phyloP scores from a whole-genome alignment of 2,113 vertebrate species.

The Pimephales promelas region DNA sequence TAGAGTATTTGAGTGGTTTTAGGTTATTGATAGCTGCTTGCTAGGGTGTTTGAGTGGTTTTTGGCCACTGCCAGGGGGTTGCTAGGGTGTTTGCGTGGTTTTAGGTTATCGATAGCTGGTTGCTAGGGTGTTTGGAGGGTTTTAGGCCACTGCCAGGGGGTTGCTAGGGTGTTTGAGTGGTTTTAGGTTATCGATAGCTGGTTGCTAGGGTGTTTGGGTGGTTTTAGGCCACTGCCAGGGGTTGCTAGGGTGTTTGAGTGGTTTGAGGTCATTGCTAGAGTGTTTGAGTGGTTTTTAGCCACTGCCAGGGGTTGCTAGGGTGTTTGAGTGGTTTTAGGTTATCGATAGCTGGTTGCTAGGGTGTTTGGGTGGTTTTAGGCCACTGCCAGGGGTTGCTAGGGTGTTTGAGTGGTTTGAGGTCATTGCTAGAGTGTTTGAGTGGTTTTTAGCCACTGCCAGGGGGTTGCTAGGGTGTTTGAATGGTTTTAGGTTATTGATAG shows the following conservation, averaged over 20 bases:
- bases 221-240: background rate
- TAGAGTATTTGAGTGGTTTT: background rate
- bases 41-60: background rate
- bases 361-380: background rate
- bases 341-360: no score
- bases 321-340: no score
- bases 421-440: background rate
- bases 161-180: background rate
- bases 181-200: background rate
- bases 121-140: background rate
- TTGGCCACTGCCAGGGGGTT: fast-evolving
- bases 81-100: background rate
- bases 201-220: background rate
- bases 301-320: fast-evolving
- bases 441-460: background rate
- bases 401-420: background rate
- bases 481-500: background rate
- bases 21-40: background rate
- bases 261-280: background rate
- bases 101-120: fast-evolving
- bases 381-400: fast-evolving
- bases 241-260: background rate
- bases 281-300: background rate
- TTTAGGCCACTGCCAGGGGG: background rate
- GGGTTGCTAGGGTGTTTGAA: background rate